phyloP scores from a whole-genome alignment of 2,888 invertebrate genomes.

The Thymelicus sylvestris region DNA sequence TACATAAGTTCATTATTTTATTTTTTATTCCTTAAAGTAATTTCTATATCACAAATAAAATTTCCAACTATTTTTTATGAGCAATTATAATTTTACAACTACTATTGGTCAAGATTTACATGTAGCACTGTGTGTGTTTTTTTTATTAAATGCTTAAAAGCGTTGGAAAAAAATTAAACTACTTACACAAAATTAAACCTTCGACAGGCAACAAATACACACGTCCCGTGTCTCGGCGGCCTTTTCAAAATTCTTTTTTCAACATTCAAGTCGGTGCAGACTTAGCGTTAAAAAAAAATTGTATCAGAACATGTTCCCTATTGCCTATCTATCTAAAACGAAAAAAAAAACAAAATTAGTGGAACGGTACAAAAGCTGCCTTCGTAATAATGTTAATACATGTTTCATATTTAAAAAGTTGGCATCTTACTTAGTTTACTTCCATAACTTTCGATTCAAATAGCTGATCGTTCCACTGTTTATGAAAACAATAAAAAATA shows the following conservation, averaged over 20 bases:
- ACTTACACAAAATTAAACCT: constrained; percentile 16
- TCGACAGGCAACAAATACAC: constrained; percentile 15
- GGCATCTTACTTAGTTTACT: not conserved
- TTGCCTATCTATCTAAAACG: not conserved
- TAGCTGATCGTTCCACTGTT: not conserved
- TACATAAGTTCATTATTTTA: constrained; percentile 51
- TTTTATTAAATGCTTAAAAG: constrained; percentile 37
- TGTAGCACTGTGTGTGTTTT: constrained; percentile 45
- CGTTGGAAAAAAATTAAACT: constrained; percentile 26
- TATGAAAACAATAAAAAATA: constrained; percentile 7
- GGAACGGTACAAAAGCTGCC: constrained; percentile 1
- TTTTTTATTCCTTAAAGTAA: constrained; percentile 54
- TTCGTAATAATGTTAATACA: not conserved
- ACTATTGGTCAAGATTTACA: constrained; percentile 74
- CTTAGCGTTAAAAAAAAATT: not conserved
- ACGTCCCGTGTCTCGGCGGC: not conserved
- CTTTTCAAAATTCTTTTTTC: not conserved
- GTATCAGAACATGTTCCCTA: not conserved
- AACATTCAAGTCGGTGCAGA: not conserved
- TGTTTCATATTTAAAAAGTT: not conserved
- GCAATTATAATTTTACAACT: constrained; percentile 74
- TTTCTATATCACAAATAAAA: constrained; percentile 80
- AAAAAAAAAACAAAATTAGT: not conserved
- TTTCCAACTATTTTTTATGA: constrained; percentile 74
- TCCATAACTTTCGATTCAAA: not conserved